Percentiles rank a stretch among this genome's conserved stretches.
Evolutionary conservation across 2,888 invertebrate genomes (phyloP).

Genomic region (Drosophila barbarae): DNA sequence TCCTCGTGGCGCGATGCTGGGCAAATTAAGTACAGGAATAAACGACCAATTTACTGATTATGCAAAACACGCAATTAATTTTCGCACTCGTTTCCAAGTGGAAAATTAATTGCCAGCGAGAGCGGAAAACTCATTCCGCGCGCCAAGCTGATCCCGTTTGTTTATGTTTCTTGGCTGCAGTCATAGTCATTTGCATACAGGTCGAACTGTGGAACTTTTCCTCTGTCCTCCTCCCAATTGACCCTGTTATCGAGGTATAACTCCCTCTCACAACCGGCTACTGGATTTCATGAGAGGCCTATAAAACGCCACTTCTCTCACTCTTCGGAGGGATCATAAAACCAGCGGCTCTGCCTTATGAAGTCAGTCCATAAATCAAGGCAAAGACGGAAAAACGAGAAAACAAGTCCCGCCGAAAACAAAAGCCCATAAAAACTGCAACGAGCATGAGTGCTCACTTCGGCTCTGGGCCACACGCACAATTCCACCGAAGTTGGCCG

Average conservation of each 20-base stretch:
- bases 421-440: slow-evolving; percentile 63
- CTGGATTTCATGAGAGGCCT: slow-evolving; percentile 38
- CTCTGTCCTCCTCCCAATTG: slow-evolving; percentile 1
- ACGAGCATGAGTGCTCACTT: slow-evolving; percentile 42
- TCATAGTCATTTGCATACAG: slow-evolving; percentile 21
- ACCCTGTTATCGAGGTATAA: slow-evolving; percentile 9
- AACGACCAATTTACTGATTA: slow-evolving; percentile 77
- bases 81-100: slow-evolving; percentile 46
- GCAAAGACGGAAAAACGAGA: slow-evolving; percentile 29
- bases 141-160: slow-evolving; percentile 16
- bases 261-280: slow-evolving; percentile 38
- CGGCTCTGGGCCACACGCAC: slow-evolving; percentile 65
- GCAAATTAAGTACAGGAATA: slow-evolving; percentile 74
- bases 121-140: slow-evolving; percentile 57
- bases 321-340: slow-evolving; percentile 48
- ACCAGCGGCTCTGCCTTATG: slow-evolving; percentile 58
- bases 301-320: slow-evolving; percentile 14
- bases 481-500: slow-evolving; percentile 63
- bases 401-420: slow-evolving; percentile 36
- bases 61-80: slow-evolving; percentile 76
- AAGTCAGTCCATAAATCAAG: slow-evolving; percentile 60
- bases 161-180: slow-evolving; percentile 2
- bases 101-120: slow-evolving; percentile 62
- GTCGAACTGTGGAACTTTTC: slow-evolving; percentile 4
- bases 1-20: slow-evolving; percentile 35